Conservation (phyloP, 64 coral and sea anemone genomes). For the Montipora efflorescens region DNA sequence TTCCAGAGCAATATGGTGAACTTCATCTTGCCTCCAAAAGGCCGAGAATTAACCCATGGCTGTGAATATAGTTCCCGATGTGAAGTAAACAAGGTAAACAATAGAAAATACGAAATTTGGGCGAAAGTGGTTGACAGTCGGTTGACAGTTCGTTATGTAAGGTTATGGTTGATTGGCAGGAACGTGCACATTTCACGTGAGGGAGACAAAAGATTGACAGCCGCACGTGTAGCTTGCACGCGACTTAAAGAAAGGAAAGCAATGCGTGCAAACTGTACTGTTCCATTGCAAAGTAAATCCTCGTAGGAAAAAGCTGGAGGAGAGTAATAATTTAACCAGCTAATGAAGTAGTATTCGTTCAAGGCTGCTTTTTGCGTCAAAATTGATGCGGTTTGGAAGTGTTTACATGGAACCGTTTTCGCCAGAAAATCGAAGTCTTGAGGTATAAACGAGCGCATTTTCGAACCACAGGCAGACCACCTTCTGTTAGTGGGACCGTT, state of each 20-base stretch:
- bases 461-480: too few species aligned
- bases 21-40: neutral
- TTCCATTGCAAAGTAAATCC: too few species aligned
- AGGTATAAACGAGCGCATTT: too few species aligned
- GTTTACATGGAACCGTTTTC: too few species aligned
- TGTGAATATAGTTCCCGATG: neutral
- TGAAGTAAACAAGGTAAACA: neutral
- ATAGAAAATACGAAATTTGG: neutral
- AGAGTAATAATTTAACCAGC: too few species aligned
- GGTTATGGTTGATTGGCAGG: too few species aligned
- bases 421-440: too few species aligned
- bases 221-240: neutral
- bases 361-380: too few species aligned
- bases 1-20: neutral
- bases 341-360: too few species aligned
- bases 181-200: conserved; percentile 17
- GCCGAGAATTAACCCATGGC: neutral
- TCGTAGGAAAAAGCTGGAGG: too few species aligned
- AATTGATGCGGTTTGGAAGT: too few species aligned
- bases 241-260: conserved; percentile 1
- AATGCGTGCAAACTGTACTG: neutral
- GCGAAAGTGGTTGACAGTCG: neutral
- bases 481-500: too few species aligned
- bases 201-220: neutral
- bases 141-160: neutral